Conservation (phyloP, 2,113 vertebrate species). For the Acanthisitta chloris region DNA sequence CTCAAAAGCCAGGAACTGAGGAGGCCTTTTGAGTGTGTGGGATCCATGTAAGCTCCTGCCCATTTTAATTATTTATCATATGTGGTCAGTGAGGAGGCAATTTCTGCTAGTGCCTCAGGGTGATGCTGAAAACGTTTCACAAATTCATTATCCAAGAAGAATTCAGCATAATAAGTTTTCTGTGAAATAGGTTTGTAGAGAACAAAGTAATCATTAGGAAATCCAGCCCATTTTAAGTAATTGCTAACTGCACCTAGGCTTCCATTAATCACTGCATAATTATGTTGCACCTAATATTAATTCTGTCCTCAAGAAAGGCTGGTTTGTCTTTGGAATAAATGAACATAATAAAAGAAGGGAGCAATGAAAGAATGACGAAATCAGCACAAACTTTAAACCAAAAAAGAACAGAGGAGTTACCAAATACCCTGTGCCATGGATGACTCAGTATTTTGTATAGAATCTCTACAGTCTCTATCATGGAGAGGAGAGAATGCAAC, state of each 20-base stretch:
- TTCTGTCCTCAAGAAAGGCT: not conserved
- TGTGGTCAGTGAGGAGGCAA: not conserved
- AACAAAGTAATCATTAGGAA: not conserved
- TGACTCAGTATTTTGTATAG: not conserved
- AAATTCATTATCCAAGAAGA: not conserved
- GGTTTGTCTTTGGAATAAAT: not conserved
- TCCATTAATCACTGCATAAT: not conserved
- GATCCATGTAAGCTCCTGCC: not conserved
- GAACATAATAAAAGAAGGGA: not conserved
- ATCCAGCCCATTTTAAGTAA: not conserved
- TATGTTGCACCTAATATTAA: not conserved
- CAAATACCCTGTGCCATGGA: rapidly evolving
- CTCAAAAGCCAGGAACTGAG: not conserved
- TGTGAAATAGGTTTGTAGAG: not conserved
- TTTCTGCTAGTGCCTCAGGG: not conserved
- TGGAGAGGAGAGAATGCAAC: rapidly evolving
- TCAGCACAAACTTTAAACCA: not conserved
- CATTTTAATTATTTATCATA: not conserved
- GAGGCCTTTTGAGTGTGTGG: not conserved
- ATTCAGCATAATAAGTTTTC: not conserved
- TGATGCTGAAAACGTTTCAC: not conserved
- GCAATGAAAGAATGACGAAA: not conserved
- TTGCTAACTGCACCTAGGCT: not conserved
- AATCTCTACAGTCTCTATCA: not conserved
- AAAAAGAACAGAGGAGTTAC: not conserved